Conservation (phyloP, 2,797 vertebrate genomes). For the Eidolon dupreanum region DNA sequence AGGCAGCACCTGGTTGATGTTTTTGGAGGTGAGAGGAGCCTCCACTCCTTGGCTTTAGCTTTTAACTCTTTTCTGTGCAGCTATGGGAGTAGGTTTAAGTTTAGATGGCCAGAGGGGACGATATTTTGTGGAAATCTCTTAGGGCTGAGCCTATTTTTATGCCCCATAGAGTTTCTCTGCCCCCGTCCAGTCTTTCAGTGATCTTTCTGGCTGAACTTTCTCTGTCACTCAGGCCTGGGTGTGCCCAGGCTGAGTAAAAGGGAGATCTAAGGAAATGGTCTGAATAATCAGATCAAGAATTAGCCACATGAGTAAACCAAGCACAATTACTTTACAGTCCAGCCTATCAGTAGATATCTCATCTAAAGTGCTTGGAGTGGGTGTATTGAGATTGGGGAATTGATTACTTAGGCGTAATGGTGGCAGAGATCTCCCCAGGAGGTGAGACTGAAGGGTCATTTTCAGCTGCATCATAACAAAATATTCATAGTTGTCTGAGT, state of each 20-base stretch:
- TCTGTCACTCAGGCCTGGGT: neutral
- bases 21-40: neutral
- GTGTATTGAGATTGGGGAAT: neutral
- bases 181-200: neutral
- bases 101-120: neutral
- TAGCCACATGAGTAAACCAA: neutral
- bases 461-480: neutral
- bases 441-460: neutral
- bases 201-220: neutral
- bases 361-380: neutral
- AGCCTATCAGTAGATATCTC: neutral
- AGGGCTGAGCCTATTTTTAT: neutral
- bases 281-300: neutral
- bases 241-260: neutral
- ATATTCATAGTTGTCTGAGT: neutral
- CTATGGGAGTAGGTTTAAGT: neutral
- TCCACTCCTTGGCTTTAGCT: neutral
- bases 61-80: neutral
- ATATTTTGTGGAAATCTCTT: neutral
- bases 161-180: neutral
- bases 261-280: neutral
- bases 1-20: neutral
- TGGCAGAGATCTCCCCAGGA: neutral
- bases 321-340: neutral
- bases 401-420: no score